Conservation (phyloP, 2,888 invertebrate genomes). For the Elgonia sp. region DNA sequence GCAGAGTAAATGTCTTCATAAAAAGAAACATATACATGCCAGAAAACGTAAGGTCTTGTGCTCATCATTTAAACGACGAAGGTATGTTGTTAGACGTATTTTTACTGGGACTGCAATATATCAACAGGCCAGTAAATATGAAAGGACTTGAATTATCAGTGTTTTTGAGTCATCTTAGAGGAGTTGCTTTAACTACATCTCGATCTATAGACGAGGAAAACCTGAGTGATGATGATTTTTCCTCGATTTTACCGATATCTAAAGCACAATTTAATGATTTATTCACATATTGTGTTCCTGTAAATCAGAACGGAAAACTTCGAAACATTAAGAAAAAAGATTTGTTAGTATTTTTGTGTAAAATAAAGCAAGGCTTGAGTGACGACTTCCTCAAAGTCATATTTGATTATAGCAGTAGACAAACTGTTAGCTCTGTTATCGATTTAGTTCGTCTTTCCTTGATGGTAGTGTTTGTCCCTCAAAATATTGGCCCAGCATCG, state of each 20-base stretch:
- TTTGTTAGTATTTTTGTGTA: constrained; percentile 19
- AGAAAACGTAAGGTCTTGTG: constrained; percentile 53
- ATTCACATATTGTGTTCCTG: constrained; percentile 1
- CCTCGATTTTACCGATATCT: constrained; percentile 45
- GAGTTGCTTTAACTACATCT: not conserved
- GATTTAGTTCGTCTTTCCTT: constrained; percentile 30
- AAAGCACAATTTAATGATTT: constrained; percentile 29
- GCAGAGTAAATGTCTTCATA: constrained; percentile 52
- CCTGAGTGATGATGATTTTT: constrained; percentile 61
- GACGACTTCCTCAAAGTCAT: constrained; percentile 54
- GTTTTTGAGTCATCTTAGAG: constrained; percentile 33
- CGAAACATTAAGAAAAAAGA: constrained; percentile 23
- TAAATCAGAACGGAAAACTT: not conserved
- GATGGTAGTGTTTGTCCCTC: constrained; percentile 28
- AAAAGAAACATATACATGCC: constrained; percentile 55
- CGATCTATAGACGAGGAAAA: constrained; percentile 40
- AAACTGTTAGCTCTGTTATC: constrained; percentile 32
- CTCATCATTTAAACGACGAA: constrained; percentile 53
- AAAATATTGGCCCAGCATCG: constrained; percentile 41
- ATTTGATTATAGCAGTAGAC: constrained; percentile 36
- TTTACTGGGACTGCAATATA: constrained; percentile 33
- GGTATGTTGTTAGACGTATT: constrained; percentile 5
- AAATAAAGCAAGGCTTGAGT: constrained; percentile 27
- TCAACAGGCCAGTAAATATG: constrained; percentile 35
- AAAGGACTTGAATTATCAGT: constrained; percentile 22